phyloP scores from a whole-genome alignment of 2,113 vertebrate species.

The Notarius quadriscutis region DNA sequence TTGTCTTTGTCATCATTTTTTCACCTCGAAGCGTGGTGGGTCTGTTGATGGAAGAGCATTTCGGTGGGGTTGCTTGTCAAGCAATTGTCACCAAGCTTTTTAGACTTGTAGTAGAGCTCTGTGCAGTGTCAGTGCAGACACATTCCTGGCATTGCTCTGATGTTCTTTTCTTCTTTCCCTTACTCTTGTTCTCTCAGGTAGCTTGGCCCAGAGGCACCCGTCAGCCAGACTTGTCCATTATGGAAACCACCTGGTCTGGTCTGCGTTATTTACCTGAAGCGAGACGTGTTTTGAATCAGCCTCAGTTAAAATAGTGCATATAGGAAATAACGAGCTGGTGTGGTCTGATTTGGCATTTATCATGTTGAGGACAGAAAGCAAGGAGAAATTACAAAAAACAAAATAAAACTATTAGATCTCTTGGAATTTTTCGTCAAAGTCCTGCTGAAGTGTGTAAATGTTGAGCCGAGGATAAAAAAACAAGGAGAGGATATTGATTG shows the following conservation, averaged over 20 bases:
- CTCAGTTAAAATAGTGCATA: conserved; percentile 11
- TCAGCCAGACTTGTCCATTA: conserved; percentile 68
- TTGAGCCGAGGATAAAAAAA: background rate
- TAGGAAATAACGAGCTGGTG: background rate
- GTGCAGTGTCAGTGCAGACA: conserved; percentile 57
- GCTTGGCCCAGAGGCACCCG: conserved; percentile 56
- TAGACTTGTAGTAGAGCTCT: background rate
- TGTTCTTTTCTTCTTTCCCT: conserved; percentile 48
- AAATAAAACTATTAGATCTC: background rate
- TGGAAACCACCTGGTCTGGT: conserved; percentile 64
- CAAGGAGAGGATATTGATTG: background rate
- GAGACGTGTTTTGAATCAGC: conserved; percentile 40
- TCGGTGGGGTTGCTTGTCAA: conserved; percentile 14
- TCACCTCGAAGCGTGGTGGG: background rate
- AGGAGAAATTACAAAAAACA: background rate
- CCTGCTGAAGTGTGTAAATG: background rate
- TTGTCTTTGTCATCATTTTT: conserved; percentile 12
- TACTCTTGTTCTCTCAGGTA: conserved; percentile 63
- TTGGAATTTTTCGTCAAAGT: background rate
- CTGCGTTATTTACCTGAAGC: conserved; percentile 64
- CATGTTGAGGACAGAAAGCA: background rate
- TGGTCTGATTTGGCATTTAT: background rate
- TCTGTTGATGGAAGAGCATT: conserved; percentile 29
- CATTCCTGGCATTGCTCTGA: conserved; percentile 69
- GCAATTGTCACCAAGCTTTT: conserved; percentile 18